Percentiles rank a stretch among this genome's conserved stretches.
phyloP scores from a whole-genome alignment of 1,140 invertebrate genomes.

The Drosophila malerkotliana region DNA sequence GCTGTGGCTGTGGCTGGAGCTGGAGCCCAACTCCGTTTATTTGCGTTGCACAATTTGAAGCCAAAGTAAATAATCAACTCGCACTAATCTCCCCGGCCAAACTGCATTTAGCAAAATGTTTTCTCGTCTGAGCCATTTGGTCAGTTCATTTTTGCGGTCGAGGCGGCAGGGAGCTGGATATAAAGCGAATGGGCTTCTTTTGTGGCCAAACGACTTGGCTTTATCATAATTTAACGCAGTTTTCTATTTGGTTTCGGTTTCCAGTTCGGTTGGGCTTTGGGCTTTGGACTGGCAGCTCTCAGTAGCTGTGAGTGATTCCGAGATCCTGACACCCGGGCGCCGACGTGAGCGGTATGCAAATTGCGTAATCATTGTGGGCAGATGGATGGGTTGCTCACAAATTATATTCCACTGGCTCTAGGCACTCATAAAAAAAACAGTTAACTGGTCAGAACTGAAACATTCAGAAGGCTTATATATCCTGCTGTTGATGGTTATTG shows the following conservation, averaged over 20 bases:
- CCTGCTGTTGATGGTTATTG: conserved; percentile 2
- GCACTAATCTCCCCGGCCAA: conserved; percentile 48
- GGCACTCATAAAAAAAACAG: conserved; percentile 25
- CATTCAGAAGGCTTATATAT: conserved; percentile 15
- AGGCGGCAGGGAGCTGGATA: conserved; percentile 14
- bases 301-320: conserved; percentile 11
- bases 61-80: conserved; percentile 54
- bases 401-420: conserved; percentile 3
- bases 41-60: conserved; percentile 49
- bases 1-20: conserved; percentile 23
- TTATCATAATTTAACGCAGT: conserved; percentile 50
- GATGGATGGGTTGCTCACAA: conserved; percentile 27
- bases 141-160: conserved; percentile 47
- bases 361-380: conserved; percentile 38
- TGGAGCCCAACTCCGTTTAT: conserved; percentile 9
- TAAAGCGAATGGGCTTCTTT: conserved; percentile 28
- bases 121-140: conserved; percentile 43
- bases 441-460: conserved; percentile 4
- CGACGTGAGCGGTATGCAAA: conserved; percentile 44
- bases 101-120: conserved; percentile 51
- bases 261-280: too few relatives aligned
- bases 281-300: neutral
- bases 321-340: conserved; percentile 24
- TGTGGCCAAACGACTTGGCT: conserved; percentile 25
- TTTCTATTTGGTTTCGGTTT: conserved; percentile 45